These are phyloP conservation scores for Lasioglossum malachurum DNA, from an alignment of 2,888 invertebrate species.

Conservation along the genomic window DNA sequence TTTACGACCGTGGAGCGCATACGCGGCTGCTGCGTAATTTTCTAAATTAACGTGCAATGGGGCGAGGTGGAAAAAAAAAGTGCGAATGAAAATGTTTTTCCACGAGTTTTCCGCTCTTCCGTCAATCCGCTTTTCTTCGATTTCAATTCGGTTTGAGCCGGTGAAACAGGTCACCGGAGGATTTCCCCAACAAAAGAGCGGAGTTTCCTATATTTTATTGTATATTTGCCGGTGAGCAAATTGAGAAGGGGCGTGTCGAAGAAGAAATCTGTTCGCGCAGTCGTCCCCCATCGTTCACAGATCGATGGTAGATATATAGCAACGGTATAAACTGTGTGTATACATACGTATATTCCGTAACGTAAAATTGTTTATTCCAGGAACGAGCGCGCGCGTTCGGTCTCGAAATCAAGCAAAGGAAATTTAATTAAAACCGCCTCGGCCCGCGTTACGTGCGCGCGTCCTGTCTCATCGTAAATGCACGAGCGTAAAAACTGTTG, in stretches of 20 bases:
- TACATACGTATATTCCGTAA: background rate
- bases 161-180: conserved; percentile 5
- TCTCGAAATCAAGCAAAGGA: background rate
- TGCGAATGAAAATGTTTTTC: conserved; percentile 10
- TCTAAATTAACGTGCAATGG: conserved; percentile 15
- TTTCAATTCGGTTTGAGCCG: conserved; percentile 11
- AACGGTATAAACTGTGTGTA: background rate
- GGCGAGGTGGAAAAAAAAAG: background rate
- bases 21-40: background rate
- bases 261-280: conserved; percentile 10
- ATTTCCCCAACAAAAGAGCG: background rate
- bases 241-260: background rate
- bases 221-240: background rate
- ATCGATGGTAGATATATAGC: conserved; percentile 1
- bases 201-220: conserved; percentile 4
- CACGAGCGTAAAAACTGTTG: background rate
- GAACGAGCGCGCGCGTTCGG: background rate
- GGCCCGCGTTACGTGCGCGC: background rate
- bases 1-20: background rate
- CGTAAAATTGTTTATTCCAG: background rate
- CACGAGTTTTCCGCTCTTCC: background rate
- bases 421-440: conserved; percentile 47
- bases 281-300: background rate
- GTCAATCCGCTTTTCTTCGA: conserved; percentile 23
- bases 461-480: background rate